Evolutionary conservation across 2,113 vertebrate species (phyloP).

Genomic region (Siniperca knerii): DNA sequence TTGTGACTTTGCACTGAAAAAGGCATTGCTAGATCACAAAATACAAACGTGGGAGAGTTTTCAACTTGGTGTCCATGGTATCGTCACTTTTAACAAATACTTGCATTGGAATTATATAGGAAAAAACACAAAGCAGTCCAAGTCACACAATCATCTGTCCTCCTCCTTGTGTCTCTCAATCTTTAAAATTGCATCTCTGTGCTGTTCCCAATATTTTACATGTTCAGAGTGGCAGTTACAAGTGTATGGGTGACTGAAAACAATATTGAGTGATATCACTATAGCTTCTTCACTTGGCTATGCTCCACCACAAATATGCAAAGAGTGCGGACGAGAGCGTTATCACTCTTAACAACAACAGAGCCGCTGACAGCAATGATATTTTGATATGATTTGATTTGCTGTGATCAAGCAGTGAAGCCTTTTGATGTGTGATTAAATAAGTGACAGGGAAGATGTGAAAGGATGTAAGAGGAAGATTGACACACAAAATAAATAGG

Average conservation of each 20-base stretch:
- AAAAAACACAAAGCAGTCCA: not conserved
- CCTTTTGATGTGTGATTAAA: constrained; percentile 49
- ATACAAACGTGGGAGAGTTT: not conserved
- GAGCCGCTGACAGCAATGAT: constrained; percentile 47
- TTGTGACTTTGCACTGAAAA: not conserved
- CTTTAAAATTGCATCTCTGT: not conserved
- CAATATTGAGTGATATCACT: constrained; percentile 28
- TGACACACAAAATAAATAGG: constrained; percentile 44
- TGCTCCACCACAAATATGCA: constrained; percentile 48
- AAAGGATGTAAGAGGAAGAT: constrained; percentile 22
- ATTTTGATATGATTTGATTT: constrained; percentile 61
- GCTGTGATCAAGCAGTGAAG: constrained; percentile 26
- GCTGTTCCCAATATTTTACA: not conserved
- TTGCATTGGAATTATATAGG: not conserved
- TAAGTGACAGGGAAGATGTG: constrained; percentile 20
- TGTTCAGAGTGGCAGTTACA: constrained; percentile 9
- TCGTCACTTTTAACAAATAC: not conserved
- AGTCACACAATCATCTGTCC: not conserved
- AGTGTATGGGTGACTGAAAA: constrained; percentile 20
- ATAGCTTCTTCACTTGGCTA: constrained; percentile 40
- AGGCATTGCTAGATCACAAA: no score
- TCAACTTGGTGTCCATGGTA: not conserved
- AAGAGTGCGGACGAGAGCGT: constrained; percentile 20
- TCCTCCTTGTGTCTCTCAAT: not conserved
- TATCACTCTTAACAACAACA: constrained; percentile 46